Conservation (phyloP, 2,888 invertebrate genomes). For the Beris morrisii region DNA sequence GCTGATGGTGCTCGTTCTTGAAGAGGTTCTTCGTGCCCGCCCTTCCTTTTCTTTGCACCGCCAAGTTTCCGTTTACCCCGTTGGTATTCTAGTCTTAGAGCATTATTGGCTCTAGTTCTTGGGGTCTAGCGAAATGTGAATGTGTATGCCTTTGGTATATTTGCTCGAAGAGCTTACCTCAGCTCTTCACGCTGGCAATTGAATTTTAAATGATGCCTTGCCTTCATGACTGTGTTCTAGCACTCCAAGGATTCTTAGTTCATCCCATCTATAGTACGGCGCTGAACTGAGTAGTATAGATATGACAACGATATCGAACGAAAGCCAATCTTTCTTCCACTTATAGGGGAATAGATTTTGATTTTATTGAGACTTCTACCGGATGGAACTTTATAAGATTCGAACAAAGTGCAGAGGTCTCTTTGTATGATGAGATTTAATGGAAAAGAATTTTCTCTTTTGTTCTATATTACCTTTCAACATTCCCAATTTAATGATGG, state of each 20-base stretch:
- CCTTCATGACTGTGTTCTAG: slow-evolving; percentile 6
- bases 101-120: slow-evolving; percentile 25
- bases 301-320: slow-evolving; percentile 5
- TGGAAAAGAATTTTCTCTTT: slow-evolving; percentile 15
- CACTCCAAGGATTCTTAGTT: neutral
- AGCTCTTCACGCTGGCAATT: slow-evolving; percentile 31
- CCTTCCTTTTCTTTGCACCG: slow-evolving; percentile 15
- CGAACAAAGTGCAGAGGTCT: slow-evolving; percentile 23
- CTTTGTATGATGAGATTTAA: slow-evolving; percentile 32
- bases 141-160: slow-evolving; percentile 6
- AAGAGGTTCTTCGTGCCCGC: slow-evolving; percentile 3
- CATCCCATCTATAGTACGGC: neutral
- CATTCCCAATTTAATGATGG: too few species aligned
- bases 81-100: neutral
- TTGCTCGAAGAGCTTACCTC: slow-evolving; percentile 31
- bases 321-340: slow-evolving; percentile 34
- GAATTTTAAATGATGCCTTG: slow-evolving; percentile 34
- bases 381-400: slow-evolving; percentile 31
- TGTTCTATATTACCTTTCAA: too few species aligned
- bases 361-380: slow-evolving; percentile 33
- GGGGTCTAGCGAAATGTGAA: slow-evolving; percentile 1
- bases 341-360: slow-evolving; percentile 32
- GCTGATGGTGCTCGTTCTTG: slow-evolving; percentile 12
- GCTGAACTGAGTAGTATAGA: too few species aligned
- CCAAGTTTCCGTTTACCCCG: slow-evolving; percentile 8